A percentile compares a stretch with the other conserved stretches of the same genome.
Conservation (phyloP, 2,797 vertebrate species). For the Coracias cyanogaster region DNA sequence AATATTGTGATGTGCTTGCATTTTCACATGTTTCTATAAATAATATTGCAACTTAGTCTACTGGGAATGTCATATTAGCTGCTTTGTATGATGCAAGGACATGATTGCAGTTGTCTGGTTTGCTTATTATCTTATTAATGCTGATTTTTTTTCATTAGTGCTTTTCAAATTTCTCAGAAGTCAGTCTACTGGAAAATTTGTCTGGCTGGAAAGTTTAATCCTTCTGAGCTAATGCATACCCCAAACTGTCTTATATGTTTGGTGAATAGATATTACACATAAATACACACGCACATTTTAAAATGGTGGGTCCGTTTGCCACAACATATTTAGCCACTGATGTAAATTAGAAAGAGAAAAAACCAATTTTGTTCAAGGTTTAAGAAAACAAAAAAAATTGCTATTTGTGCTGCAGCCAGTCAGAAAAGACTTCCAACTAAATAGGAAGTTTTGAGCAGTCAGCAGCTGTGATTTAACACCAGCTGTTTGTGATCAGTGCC, state of each 20-base stretch:
- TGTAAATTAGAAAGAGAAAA: slow-evolving; percentile 5
- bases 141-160: neutral
- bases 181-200: neutral
- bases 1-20: neutral
- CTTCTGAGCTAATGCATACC: neutral
- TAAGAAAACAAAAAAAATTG: neutral
- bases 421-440: slow-evolving; percentile 11
- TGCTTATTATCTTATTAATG: slow-evolving; percentile 12
- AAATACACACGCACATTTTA: rapidly evolving
- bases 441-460: slow-evolving; percentile 31
- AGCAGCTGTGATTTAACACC: slow-evolving; percentile 41
- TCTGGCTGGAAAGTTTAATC: slow-evolving; percentile 11
- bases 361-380: neutral
- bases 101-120: neutral
- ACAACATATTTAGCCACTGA: neutral
- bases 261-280: neutral
- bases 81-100: neutral
- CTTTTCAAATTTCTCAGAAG: slow-evolving; percentile 18
- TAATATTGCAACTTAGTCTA: neutral
- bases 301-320: too few species aligned
- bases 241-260: neutral
- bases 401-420: slow-evolving; percentile 20
- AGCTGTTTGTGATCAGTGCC: slow-evolving; percentile 64
- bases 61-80: neutral
- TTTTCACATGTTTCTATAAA: slow-evolving; percentile 31